Conservation (phyloP, 2,113 vertebrate genomes). For the Upupa epops region DNA sequence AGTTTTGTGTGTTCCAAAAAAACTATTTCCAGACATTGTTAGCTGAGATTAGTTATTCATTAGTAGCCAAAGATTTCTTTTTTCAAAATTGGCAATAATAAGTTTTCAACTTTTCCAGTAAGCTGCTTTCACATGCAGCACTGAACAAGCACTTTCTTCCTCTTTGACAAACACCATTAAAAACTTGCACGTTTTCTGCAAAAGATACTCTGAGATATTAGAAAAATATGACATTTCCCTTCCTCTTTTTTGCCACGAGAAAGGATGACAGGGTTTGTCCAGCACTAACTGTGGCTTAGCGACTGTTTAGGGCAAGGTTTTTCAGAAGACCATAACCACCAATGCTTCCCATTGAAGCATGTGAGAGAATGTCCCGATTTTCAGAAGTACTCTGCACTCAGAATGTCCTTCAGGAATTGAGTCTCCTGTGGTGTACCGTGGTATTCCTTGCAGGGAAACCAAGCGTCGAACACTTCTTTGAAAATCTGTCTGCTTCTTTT, state of each 20-base stretch:
- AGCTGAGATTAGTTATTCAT: conserved; percentile 76
- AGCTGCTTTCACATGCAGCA: conserved; percentile 68
- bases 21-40: conserved; percentile 79
- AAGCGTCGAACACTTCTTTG: not conserved
- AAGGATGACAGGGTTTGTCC: not conserved
- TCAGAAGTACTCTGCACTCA: not conserved
- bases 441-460: not conserved
- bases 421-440: not conserved
- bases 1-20: conserved; percentile 69
- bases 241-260: not conserved
- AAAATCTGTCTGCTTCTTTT: not conserved
- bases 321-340: not conserved
- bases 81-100: conserved; percentile 77
- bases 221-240: conserved; percentile 45
- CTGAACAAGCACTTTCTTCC: conserved; percentile 58
- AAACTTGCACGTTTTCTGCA: conserved; percentile 67
- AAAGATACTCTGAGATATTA: conserved; percentile 43
- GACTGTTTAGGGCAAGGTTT: not conserved
- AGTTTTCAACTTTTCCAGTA: conserved; percentile 79
- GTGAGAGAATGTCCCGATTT: not conserved
- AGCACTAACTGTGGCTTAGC: not conserved
- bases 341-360: not conserved
- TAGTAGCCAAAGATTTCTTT: conserved; percentile 74
- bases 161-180: conserved; percentile 63
- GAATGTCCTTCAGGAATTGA: fast-evolving